Base-by-base conservation (phyloP, 92 coral and sea anemone species). In the Epizoanthus stellaris region DNA sequence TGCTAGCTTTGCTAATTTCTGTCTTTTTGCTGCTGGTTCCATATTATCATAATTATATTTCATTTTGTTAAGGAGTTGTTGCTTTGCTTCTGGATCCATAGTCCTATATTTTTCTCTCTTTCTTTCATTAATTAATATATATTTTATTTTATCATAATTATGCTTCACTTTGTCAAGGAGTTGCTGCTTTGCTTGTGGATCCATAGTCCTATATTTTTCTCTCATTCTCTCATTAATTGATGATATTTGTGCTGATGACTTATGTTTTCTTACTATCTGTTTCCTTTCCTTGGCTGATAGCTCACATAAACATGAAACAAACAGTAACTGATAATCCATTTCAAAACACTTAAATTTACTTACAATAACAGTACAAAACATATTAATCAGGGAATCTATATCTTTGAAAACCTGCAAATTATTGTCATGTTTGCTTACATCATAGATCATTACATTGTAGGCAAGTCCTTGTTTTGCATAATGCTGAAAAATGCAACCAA, bases 401-500 rank as follows among this genome's bases (percentile, higher is more conserved):
- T 82, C 79, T 34, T 56, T 6, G 17, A 87, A 71, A 59, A 39
- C 63, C 70, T 80, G 54, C 19, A 75, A 80, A 70, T 70, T 57
- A 58, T 87, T 45, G 9, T 75, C 63, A 67, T 76, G 74, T 62
- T 80, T 42, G 0, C 20, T 38, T 38, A 38, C 64, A 75, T 62
- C 64, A 58, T 67, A 85, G 59, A 57, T 42, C 11, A 85, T 63
- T 39, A 85, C 82, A 83, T 56, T 52, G 68, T 70, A 83, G 61
- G 65, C 67, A 60, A 73, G 40, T 17, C 57, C 39, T 67, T 56
- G 36, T 25, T 56, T 86, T 57, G 86, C 77, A 82, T 68, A 17
- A 39, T 65, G 67, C 59, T 86, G 76, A 74, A 77, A 75, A 75
- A 86, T 54, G 75, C 89, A 86, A 68, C 82, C 16, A 15, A 86